These are phyloP conservation scores for Drosophila sp. DNA, from an alignment of 1,140 invertebrate genomes.

Conservation along the genomic window DNA sequence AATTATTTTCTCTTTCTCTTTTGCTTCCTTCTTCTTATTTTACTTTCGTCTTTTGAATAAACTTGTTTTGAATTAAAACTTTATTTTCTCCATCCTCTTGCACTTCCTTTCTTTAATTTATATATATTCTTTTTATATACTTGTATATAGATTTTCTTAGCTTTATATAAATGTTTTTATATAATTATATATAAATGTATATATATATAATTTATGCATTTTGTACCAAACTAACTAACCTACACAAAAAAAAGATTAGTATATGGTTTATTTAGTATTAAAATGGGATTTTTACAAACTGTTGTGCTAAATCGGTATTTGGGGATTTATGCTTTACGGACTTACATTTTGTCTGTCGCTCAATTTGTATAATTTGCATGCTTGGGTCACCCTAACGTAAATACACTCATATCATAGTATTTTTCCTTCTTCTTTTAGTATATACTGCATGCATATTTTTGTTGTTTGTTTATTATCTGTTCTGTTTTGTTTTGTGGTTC, in stretches of 20 bases:
- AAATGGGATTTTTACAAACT: constrained; percentile 70
- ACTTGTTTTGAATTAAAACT: constrained; percentile 47
- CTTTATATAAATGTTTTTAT: constrained; percentile 22
- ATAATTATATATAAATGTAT: constrained; percentile 42
- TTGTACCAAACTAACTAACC: constrained; percentile 70
- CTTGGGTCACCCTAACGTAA: constrained; percentile 26
- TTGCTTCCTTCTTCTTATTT: constrained; percentile 6
- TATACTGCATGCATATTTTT: constrained; percentile 8
- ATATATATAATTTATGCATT: constrained; percentile 49
- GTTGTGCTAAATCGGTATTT: constrained; percentile 50
- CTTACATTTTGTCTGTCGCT: background rate
- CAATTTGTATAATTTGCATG: constrained; percentile 17
- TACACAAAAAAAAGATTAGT: constrained; percentile 54
- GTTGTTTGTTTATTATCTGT: background rate
- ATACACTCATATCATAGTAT: background rate
- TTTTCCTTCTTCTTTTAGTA: background rate
- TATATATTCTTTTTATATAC: constrained; percentile 36
- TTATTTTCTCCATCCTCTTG: constrained; percentile 11
- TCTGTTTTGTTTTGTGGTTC: constrained; percentile 6
- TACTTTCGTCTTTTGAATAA: constrained; percentile 43
- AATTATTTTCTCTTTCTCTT: background rate
- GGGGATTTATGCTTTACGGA: constrained; percentile 9
- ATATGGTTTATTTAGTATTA: constrained; percentile 47
- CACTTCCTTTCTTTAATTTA: constrained; percentile 4
- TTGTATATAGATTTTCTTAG: constrained; percentile 37